Evolutionary conservation across 2,797 vertebrate species (phyloP), one percentile per base, ranked within the genome.

Genomic region (Octomys mimax): DNA sequence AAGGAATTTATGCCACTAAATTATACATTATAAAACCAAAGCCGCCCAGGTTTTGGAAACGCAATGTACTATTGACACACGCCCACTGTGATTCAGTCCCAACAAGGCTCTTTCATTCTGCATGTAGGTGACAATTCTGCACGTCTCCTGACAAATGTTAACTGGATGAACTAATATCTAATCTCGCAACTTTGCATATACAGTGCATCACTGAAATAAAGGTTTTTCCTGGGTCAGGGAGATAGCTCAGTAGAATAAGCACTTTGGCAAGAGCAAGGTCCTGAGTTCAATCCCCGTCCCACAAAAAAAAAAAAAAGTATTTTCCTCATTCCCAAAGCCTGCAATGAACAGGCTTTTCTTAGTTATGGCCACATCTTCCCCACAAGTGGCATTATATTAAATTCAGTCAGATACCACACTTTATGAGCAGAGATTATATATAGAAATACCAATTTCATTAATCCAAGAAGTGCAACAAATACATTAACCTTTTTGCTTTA

Each of bases 1-100:
- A 96, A 97, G 71, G 39, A 79, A 57, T 24, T 73, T 62, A 52
- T 33, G 57, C 16, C 33, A 95, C 31, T 87, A 54, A 89, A 93
- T 31, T 84, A 54, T n/a, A 52, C 81, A 59, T 49, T 31, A 96
- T 57, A 66, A 66, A 1, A 54, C 14, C 31, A 68, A 84, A 83
- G 9, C 57, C 64, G 28, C 26, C 36, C 24, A 52, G 36, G 54
- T 57, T 80, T 49, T 2, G 54, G 49, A 31, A 71, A 6, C 70
- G 49, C 18, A 84, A 42, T 16, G 26, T 16, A 6, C 0, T 0
- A 1, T 19, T 77, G 36, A 52, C 22, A 64, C 0, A 11, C 31
- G 18, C 22, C 8, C 70, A 42, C 28, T 49, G 28, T 16, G 19
- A 54, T 12, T n/a, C 22, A 81, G 12, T 31, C 28, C 52, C 6